phyloP scores from a whole-genome alignment of 2,888 invertebrate genomes.

The Gryllus longicercus region DNA sequence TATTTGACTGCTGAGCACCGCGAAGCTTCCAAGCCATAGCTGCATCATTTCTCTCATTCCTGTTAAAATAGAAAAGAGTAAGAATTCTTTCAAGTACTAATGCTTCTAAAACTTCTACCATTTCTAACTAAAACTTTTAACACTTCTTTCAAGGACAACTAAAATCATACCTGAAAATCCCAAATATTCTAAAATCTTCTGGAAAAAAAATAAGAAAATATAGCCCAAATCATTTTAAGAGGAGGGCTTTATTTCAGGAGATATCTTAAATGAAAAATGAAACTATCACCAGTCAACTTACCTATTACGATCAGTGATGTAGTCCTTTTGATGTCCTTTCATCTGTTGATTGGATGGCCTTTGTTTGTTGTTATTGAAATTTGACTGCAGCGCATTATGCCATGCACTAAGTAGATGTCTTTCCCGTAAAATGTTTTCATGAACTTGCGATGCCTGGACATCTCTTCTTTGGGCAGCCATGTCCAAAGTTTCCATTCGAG shows the following conservation, averaged over 20 bases:
- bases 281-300: not conserved
- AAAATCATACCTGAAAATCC: not conserved
- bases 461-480: slow-evolving; percentile 48
- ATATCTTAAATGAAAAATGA: not conserved
- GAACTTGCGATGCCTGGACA: slow-evolving; percentile 45
- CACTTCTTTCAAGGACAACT: too few relatives aligned
- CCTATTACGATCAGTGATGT: not conserved
- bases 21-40: slow-evolving; percentile 10
- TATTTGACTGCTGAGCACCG: not conserved
- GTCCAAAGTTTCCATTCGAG: slow-evolving; percentile 43
- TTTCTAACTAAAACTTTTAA: too few relatives aligned
- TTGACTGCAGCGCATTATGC: slow-evolving; percentile 45
- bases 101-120: too few relatives aligned
- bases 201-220: not conserved
- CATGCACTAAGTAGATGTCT: slow-evolving; percentile 48
- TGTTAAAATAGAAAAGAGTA: not conserved
- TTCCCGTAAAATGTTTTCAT: slow-evolving; percentile 39
- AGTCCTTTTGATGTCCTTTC: not conserved
- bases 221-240: not conserved
- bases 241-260: not conserved
- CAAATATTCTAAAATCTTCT: slow-evolving; percentile 5
- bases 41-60: slow-evolving; percentile 3
- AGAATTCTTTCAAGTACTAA: too few relatives aligned
- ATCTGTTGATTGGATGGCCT: not conserved
- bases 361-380: slow-evolving; percentile 28